Percentiles rank a stretch among this genome's conserved stretches.
These are phyloP conservation scores for Montifringilla adamsi DNA, from an alignment of 2,113 vertebrate species.

Conservation along the genomic window DNA sequence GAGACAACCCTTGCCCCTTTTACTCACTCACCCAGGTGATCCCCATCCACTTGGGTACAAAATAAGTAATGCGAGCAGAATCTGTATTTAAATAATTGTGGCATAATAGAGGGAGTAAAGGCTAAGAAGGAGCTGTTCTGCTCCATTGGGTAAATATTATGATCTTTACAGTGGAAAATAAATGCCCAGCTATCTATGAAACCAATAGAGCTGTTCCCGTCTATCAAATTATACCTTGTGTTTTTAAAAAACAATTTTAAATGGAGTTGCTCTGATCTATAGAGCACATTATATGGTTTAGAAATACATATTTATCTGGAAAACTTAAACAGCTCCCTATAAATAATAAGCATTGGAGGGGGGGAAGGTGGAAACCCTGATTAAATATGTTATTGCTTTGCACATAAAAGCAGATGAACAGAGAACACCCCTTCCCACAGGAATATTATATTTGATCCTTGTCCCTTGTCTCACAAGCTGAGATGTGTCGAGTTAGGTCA, in stretches of 20 bases:
- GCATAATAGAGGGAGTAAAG: constrained; percentile 52
- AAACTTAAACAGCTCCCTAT: not conserved
- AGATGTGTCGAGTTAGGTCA: not conserved
- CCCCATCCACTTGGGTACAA: not conserved
- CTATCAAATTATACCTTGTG: constrained; percentile 42
- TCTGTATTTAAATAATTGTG: constrained; percentile 60
- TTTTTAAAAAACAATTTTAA: constrained; percentile 50
- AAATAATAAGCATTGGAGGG: not conserved
- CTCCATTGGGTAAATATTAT: constrained; percentile 60
- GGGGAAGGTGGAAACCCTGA: not conserved
- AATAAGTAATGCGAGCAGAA: constrained; percentile 30
- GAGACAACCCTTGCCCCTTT: constrained; percentile 16
- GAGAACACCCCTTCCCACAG: not conserved
- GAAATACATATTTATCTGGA: constrained; percentile 39
- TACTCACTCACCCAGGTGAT: constrained; percentile 40
- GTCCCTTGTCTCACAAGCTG: not conserved
- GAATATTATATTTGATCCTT: not conserved
- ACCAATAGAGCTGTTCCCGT: constrained; percentile 47
- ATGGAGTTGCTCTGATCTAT: constrained; percentile 20
- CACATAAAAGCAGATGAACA: not conserved
- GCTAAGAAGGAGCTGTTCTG: constrained; percentile 63
- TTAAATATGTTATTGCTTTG: not conserved
- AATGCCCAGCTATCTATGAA: constrained; percentile 51
- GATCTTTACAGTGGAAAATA: constrained; percentile 61
- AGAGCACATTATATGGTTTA: constrained; percentile 7